Evolutionary conservation across 2,113 vertebrate genomes (phyloP).

Genomic region (Peromyscus maniculatus): DNA sequence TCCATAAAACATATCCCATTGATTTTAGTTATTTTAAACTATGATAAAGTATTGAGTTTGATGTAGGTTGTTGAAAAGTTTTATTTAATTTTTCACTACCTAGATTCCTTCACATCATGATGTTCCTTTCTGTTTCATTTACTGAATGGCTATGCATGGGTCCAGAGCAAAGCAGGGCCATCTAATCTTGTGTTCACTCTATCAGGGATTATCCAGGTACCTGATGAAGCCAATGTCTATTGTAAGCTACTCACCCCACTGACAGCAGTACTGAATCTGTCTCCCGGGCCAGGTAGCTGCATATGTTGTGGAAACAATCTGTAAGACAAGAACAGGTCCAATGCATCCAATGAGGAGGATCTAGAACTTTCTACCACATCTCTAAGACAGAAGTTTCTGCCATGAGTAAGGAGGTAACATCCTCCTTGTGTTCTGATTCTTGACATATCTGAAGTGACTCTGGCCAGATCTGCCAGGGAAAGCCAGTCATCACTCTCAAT

Average conservation of each 20-base stretch:
- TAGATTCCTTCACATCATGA: neutral
- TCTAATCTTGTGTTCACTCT: fast-evolving
- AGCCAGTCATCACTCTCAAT: neutral
- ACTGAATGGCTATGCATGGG: neutral
- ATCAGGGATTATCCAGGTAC: fast-evolving
- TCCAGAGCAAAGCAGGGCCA: too few species aligned
- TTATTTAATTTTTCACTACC: neutral
- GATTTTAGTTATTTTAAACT: neutral
- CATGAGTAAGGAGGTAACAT: fast-evolving
- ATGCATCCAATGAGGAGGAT: constrained; percentile 74
- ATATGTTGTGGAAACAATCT: constrained; percentile 87
- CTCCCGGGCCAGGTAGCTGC: constrained; percentile 84
- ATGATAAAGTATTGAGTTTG: neutral
- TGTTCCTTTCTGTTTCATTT: neutral
- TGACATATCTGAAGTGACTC: neutral
- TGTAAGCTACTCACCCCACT: constrained; percentile 84
- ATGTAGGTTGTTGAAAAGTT: neutral
- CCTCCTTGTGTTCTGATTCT: neutral
- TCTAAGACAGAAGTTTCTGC: fast-evolving
- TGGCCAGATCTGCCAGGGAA: neutral
- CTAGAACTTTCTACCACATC: neutral
- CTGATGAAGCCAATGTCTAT: neutral
- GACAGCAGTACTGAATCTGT: constrained; percentile 86
- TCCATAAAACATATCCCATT: neutral
- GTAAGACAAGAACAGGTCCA: constrained; percentile 83